Conservation (phyloP, 2,113 vertebrate species). For the Prunella himalayana region DNA sequence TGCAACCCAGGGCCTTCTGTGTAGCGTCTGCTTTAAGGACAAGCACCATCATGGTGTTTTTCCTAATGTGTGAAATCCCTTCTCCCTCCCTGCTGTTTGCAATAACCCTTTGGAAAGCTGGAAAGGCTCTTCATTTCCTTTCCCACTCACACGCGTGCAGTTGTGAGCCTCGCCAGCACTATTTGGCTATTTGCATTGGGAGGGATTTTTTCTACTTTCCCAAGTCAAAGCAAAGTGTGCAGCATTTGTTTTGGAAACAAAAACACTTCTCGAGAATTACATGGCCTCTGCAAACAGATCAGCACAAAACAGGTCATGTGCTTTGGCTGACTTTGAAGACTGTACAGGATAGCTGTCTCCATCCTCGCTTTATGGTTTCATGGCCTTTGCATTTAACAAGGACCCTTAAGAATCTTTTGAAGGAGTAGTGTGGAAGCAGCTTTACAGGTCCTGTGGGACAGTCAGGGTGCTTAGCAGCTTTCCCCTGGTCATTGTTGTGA, state of each 20-base stretch:
- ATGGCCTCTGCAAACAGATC: not conserved
- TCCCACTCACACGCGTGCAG: not conserved
- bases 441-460: not conserved
- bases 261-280: not conserved
- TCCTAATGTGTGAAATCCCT: conserved; percentile 37
- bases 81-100: conserved; percentile 28
- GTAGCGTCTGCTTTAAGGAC: conserved; percentile 15
- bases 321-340: not conserved
- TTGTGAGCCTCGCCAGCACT: not conserved
- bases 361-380: not conserved
- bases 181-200: not conserved
- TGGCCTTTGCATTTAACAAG: not conserved
- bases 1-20: not conserved
- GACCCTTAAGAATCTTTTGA: not conserved
- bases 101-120: conserved; percentile 40
- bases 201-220: not conserved
- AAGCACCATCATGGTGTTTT: not conserved
- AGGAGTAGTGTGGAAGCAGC: not conserved
- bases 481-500: not conserved
- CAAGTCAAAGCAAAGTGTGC: not conserved
- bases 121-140: not conserved
- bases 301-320: not conserved
- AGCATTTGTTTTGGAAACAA: conserved; percentile 41
- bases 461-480: not conserved
- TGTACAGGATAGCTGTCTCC: not conserved